Evolutionary conservation across 2,113 vertebrate genomes (phyloP).

Genomic region (Halichoerus grypus): DNA sequence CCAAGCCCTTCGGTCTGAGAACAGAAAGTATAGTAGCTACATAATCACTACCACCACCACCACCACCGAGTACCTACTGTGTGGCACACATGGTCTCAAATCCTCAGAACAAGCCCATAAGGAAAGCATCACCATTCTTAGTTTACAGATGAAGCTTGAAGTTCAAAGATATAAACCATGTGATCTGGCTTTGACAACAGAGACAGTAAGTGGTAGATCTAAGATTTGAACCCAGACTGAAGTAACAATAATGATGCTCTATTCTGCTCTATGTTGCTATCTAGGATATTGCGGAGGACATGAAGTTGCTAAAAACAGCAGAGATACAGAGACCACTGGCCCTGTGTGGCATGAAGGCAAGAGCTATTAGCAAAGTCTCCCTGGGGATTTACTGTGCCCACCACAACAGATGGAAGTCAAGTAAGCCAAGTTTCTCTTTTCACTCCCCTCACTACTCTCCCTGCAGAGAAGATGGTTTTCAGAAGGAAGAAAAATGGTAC

Average conservation of each 20-base stretch:
- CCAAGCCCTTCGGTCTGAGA: background rate
- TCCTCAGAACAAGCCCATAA: background rate
- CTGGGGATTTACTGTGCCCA: slow-evolving; percentile 49
- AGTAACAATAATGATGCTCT: background rate
- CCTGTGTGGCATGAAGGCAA: background rate
- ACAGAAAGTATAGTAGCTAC: background rate
- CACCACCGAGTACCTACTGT: background rate
- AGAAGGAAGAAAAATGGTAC: background rate
- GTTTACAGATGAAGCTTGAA: background rate
- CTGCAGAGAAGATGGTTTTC: background rate
- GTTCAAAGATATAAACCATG: background rate
- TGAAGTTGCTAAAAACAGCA: background rate
- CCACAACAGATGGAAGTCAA: slow-evolving; percentile 63
- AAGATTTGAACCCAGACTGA: background rate
- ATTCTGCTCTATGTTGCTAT: background rate
- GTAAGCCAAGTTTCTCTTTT: slow-evolving; percentile 9
- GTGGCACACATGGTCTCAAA: background rate
- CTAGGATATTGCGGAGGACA: background rate
- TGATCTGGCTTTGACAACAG: background rate
- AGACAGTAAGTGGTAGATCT: background rate
- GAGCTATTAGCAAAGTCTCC: background rate
- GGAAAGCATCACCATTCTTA: background rate
- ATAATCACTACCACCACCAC: background rate
- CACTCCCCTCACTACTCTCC: background rate
- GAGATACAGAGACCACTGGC: background rate